These are phyloP conservation scores for Drosophila mulleri DNA, from an alignment of 2,888 invertebrate species.

Conservation along the genomic window DNA sequence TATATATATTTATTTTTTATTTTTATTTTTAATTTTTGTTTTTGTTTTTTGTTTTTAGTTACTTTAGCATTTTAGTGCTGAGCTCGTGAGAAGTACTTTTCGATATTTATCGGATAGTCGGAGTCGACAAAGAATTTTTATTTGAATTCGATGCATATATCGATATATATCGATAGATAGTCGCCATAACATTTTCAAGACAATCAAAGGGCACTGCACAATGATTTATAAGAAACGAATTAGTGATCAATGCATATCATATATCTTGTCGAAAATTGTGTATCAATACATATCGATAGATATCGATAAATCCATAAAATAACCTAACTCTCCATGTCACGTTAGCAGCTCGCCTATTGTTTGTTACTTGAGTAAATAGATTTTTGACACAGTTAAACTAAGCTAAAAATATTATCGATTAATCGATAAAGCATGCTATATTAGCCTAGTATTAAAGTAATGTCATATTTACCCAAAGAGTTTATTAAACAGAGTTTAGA, in stretches of 20 bases:
- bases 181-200: background rate
- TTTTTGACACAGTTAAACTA: background rate
- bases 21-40: background rate
- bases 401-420: background rate
- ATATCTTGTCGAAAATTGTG: no score
- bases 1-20: background rate
- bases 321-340: rapidly evolving
- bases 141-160: background rate
- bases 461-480: background rate
- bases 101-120: background rate
- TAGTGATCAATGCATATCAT: no score
- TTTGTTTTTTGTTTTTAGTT: background rate
- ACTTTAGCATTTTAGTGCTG: background rate
- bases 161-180: background rate
- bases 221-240: no score
- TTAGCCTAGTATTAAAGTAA: no score
- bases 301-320: background rate
- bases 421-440: background rate
- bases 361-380: background rate
- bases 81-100: background rate
- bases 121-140: no score
- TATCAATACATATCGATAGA: background rate
- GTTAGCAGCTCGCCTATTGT: background rate
- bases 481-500: rapidly evolving
- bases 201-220: background rate